phyloP scores from a whole-genome alignment of 2,113 vertebrate species.

The rat (Rattus norvegicus) region GRCr8 NC_086020.1:63017001-63017500 shows the following conservation, averaged over 20 bases:
- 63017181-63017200: not conserved
- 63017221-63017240: not conserved
- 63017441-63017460: conserved; percentile 54
- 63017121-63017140: not conserved
- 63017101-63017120: not conserved
- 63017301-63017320: not conserved
- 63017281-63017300: no score
- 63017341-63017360: not conserved
- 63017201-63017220: not conserved
- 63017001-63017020: not conserved
- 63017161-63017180: not conserved
- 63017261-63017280: not conserved
- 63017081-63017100: not conserved
- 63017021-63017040: no score
- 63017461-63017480: conserved; percentile 88
- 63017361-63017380: not conserved
- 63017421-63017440: not conserved
- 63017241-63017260: accelerated
- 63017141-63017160: not conserved
- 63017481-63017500: conserved; percentile 92
- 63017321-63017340: not conserved
- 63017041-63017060: not conserved
- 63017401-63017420: not conserved
- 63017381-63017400: not conserved
- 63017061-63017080: not conserved